Base-by-base conservation (phyloP, 2,113 vertebrate species). In the Geococcyx californianus region DNA sequence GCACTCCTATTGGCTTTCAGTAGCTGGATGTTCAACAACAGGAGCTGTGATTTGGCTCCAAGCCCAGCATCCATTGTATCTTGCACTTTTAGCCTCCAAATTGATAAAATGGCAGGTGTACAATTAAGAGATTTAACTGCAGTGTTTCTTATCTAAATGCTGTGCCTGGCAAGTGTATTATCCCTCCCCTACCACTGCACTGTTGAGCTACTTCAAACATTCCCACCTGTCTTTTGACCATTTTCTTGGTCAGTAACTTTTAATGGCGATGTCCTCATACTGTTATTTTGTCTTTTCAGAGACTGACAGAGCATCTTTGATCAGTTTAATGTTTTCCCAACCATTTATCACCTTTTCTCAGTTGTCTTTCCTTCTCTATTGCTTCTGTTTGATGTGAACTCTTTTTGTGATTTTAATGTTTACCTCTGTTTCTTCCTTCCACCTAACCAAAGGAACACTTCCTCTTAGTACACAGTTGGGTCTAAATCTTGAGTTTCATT, bases 91-190 rank as follows among this genome's bases (percentile, higher is more conserved):
- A 90, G 82, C 78, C 75, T 91, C 82, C 55, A 67, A 56, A 84
- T 34, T 93, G 90, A 34, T 88, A 36, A 86, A 95, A 85, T 90
- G 87, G 56, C 87, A 96, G 79, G 75, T 10, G 1, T 67, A 9
- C 85, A 84, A 86, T 95, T 77, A 95, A 67, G 84, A 90, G 55
- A 80, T 70, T 86, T 94, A 77, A 52, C 29, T 91, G 28, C 28
- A 66, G n/a, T 36, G 17, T 58, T 34, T 63, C 55, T 84, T 77
- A 66, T 34, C 44, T 59, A 44, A 51, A 40, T n/a, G 59, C 51
- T 81, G 14, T 52, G 51, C 33, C 38, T 88, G 45, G 63, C 34
- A 59, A 67, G 6, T 55, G 2, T 23, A 7, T 67, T 28, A 16
- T 49, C 18, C 24, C 55, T 64, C 42, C 34, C 8, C 23, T 77